Evolutionary conservation across 2,797 vertebrate genomes (phyloP).

Genomic region (Hypotaenidia philippensis): DNA sequence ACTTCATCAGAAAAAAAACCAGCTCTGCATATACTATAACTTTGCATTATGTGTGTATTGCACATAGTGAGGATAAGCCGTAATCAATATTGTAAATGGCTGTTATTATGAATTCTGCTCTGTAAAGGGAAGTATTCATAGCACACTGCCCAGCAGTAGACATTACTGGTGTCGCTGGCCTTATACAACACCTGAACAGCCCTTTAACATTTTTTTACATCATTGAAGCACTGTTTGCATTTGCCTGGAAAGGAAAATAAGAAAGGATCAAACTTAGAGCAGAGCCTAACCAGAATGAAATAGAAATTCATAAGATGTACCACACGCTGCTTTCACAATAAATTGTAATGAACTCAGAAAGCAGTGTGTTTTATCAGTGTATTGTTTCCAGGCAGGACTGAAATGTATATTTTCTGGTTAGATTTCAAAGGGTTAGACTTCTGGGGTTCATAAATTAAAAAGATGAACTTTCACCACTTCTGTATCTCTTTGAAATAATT

Average conservation of each 20-base stretch:
- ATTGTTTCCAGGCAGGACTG: conserved; percentile 69
- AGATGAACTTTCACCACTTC: conserved; percentile 68
- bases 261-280: conserved; percentile 38
- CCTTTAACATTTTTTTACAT: not conserved
- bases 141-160: not conserved
- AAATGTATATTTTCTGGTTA: conserved; percentile 74
- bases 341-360: conserved; percentile 69
- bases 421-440: conserved; percentile 57
- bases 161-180: not conserved
- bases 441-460: conserved; percentile 71
- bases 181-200: not conserved
- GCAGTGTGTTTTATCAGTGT: conserved; percentile 42
- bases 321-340: conserved; percentile 66
- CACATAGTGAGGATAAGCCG: not conserved
- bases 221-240: not conserved
- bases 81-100: not conserved
- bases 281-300: conserved; percentile 46
- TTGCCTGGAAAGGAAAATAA: conserved; percentile 47
- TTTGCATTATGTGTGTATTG: not conserved
- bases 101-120: not conserved
- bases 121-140: not conserved
- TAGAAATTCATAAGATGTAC: conserved; percentile 64
- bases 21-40: fast-evolving
- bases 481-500: conserved; percentile 63
- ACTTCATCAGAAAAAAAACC: not conserved